Evolutionary conservation across 1,140 invertebrate species (phyloP), one percentile per base, ranked within the genome.

Genomic region (Coenobita brevimanus): DNA sequence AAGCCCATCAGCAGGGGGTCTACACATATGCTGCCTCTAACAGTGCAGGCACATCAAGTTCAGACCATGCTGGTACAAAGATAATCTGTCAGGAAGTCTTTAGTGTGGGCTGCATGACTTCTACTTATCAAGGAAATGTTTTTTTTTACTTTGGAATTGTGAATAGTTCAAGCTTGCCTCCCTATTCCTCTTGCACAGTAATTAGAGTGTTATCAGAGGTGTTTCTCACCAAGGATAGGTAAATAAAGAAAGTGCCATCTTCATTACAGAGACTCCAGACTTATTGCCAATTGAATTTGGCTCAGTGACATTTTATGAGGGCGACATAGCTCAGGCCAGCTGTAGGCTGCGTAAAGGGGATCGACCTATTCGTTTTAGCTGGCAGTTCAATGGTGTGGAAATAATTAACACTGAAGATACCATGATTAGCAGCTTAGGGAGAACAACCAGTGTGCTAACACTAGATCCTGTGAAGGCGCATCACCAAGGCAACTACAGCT

Each of bases 281-380:
- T 57, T 90, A 57, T 81, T 90, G 41, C 88, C 84, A 8, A 88
- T 89, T 57, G 76, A 81, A 27, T 91, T 91, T 89, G 90, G 90
- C 33, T 62, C 82, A 27, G 67, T 73, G 41, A 81, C 89, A 33
- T 90, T 91, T 81, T 89, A 92, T 89, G 92, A 93, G 88, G 94
- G 94, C 3, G 93, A 94, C 88, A 93, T 94, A 79, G 94, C 94
- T 60, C 94, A 94, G 91, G 92, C 96, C 60, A 94, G 95, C 24
- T 98, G 97, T 93, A 95, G 96, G 17, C 95, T 98, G 10, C 95
- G 95, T 90, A 97, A 97, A 92, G 97, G 97, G 38, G 97, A 97
- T 92, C 93, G 95, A 84, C 97, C 97, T 1, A 93, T 97, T 81
- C 95, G 95, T 82, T 96, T 97, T 89, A 93, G 93, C 60, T 97